These are phyloP conservation scores for Drosophila yooni DNA, from an alignment of 2,888 invertebrate species.

Conservation along the genomic window DNA sequence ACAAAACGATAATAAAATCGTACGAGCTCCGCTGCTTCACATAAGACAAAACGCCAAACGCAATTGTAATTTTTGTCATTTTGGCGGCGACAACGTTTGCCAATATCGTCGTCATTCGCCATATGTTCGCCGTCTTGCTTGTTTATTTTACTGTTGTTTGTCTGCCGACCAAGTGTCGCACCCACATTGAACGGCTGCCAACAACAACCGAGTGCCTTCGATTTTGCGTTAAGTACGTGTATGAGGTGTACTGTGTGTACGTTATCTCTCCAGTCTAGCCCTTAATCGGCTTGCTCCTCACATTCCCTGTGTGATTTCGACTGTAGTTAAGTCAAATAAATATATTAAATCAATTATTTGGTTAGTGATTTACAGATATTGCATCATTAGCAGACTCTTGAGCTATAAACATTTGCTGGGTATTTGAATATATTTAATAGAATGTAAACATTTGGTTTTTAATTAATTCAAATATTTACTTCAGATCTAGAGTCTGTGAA, in stretches of 20 bases:
- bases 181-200: slow-evolving; percentile 28
- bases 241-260: neutral
- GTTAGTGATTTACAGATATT: slow-evolving; percentile 8
- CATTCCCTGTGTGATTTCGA: neutral
- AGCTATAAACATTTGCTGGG: neutral
- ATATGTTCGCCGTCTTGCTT: slow-evolving; percentile 49
- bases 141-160: slow-evolving; percentile 30
- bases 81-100: slow-evolving; percentile 56
- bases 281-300: neutral
- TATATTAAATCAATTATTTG: slow-evolving; percentile 5
- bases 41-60: slow-evolving; percentile 69
- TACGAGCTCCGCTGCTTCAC: slow-evolving; percentile 69
- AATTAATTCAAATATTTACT: no score
- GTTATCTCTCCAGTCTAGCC: slow-evolving; percentile 17
- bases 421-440: neutral
- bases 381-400: neutral
- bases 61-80: slow-evolving; percentile 76
- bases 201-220: slow-evolving; percentile 5
- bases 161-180: slow-evolving; percentile 65
- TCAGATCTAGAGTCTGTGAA: no score
- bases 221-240: slow-evolving; percentile 5
- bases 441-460: neutral
- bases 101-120: slow-evolving; percentile 37
- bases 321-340: slow-evolving; percentile 23
- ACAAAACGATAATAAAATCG: slow-evolving; percentile 80